Evolutionary conservation across 2,113 vertebrate species (phyloP).

Genomic region (Pseudonaja textilis): DNA sequence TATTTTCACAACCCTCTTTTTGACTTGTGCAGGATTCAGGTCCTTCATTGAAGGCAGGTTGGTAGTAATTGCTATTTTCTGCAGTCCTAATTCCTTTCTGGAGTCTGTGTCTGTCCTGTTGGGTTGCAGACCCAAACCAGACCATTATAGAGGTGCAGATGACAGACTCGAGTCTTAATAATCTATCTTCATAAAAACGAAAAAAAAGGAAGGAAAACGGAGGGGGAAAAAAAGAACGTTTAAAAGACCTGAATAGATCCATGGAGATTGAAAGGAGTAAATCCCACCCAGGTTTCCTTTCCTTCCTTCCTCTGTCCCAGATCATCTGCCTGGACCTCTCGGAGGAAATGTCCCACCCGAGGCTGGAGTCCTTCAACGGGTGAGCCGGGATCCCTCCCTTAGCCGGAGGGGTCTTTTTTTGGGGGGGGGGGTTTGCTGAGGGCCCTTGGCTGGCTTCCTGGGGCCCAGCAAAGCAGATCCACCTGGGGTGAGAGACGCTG

Average conservation of each 20-base stretch:
- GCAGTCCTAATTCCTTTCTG: no score
- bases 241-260: neutral
- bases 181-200: neutral
- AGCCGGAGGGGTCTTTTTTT: neutral
- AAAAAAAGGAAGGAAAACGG: neutral
- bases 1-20: no score
- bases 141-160: no score
- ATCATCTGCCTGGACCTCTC: slow-evolving; percentile 95
- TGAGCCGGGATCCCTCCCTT: slow-evolving; percentile 43
- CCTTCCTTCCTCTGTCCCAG: slow-evolving; percentile 59
- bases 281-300: neutral
- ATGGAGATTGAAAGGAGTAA: neutral
- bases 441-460: neutral
- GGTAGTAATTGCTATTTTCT: no score
- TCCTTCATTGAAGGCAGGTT: no score
- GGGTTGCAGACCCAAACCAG: no score
- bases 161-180: no score
- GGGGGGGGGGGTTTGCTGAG: no score
- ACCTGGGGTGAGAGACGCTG: neutral
- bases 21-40: no score
- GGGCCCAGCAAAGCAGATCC: neutral
- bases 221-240: neutral
- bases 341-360: slow-evolving; percentile 92
- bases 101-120: no score
- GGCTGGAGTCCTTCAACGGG: slow-evolving; percentile 93